Base-by-base conservation (phyloP, 2,797 vertebrate species). In the Eptatretus atami region DNA sequence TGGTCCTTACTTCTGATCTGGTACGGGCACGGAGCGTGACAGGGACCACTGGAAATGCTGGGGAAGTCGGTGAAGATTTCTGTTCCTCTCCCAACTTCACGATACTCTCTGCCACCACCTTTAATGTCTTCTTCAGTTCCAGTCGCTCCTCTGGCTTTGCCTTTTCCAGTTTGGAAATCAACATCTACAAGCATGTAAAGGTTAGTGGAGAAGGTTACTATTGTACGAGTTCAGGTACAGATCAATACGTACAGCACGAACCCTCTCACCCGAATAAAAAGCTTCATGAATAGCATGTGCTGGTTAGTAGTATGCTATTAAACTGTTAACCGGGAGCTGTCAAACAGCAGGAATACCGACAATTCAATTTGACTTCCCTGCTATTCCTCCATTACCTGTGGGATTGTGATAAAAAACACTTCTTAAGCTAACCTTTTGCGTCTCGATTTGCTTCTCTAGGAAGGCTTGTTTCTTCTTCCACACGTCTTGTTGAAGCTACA, bases 401-500 rank as follows among this genome's bases (percentile, higher is more conserved):
- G 19, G 19, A 19, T 19, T 19, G 19, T 19, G 19, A 19, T 19
- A 19, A 19, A 19, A 19, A 19, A 19, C 57, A 12, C 15, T 12
- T 25, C 12, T 61, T 10, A n/a, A 61, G 15, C 57, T n/a, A 73
- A 95, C 88, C 82, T 94, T 96, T 71, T 95, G 90, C 53, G 88
- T 86, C 75, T 94, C 86, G 66, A 98, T 98, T 73, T 96, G 84
- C 70, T 93, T 95, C 76, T 92, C 88, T 70, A 93, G 73, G 72
- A 96, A 95, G 73, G 95, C 87, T 72, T 88, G 88, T 68, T 96
- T 96, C 76, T 92, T 92, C 77, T 84, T 94, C 66, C 85, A 77
- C 25, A 94, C 84, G 66, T 93, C 86, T 70, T 92, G 86, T 68
- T 96, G 88, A 69, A 96, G 79, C 74, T 78, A 79, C 44, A 95